A percentile compares a stretch with the other conserved stretches of the same genome.
These are phyloP conservation scores for Bufo bufo DNA, from an alignment of 2,113 vertebrate genomes.

Conservation along the genomic window DNA sequence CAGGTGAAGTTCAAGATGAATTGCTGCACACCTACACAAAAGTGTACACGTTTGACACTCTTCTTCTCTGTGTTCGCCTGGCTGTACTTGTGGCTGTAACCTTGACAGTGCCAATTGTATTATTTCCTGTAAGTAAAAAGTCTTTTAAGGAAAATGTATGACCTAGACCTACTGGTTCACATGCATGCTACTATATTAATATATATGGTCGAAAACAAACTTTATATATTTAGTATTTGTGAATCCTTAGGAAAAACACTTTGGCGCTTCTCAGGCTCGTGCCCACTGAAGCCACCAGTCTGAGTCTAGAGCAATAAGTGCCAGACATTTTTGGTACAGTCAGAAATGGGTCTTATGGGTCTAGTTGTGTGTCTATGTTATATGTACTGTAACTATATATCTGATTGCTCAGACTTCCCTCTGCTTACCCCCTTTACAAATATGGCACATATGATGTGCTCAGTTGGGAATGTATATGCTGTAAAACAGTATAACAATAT, in stretches of 20 bases:
- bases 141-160: background rate
- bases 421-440: too few species aligned
- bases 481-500: too few species aligned
- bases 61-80: conserved; percentile 88
- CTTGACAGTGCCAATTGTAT: conserved; percentile 92
- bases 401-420: too few species aligned
- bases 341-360: too few species aligned
- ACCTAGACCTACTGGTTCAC: background rate
- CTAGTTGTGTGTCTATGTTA: too few species aligned
- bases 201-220: background rate
- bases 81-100: conserved; percentile 95
- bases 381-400: too few species aligned
- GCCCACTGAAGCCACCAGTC: background rate
- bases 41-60: conserved; percentile 87
- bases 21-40: conserved; percentile 93
- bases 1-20: conserved; percentile 93
- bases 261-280: background rate
- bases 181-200: too few species aligned
- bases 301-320: background rate
- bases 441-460: too few species aligned
- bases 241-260: background rate
- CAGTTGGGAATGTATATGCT: too few species aligned
- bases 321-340: background rate
- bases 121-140: conserved; percentile 90
- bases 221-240: too few species aligned